Base-by-base conservation (phyloP, 2,797 vertebrate species). In the Sebastes taczanowskii region DNA sequence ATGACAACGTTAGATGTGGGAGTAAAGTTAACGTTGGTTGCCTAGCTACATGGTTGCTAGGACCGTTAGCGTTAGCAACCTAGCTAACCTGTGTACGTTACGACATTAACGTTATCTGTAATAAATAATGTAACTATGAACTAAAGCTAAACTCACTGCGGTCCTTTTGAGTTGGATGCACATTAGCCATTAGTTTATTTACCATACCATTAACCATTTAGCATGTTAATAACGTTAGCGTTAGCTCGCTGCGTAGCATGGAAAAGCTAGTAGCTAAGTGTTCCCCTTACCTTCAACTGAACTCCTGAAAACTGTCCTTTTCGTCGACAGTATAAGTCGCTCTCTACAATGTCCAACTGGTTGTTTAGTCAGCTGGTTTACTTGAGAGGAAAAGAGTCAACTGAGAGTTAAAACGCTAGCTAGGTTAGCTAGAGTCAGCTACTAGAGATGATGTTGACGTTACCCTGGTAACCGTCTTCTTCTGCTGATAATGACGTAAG, bases 401-500 rank as follows among this genome's bases (percentile, higher is more conserved):
- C 4, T n/a, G 2, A 16, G 32, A 25, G 2, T 14, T 10, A 3
- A 20, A 5, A 23, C 30, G 9, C 18, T 2, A 9, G 35, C 11
- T n/a, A 22, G 32, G 35, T 7, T n/a, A 20, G 38, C 35, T 30
- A 75, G 18, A 32, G 7, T 9, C 1, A 32, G n/a, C 49, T 5
- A 7, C 11, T 16, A 1, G 0, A 6, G 20, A 6, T 5, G 58
- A 56, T 76, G 84, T 80, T 80, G 61, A n/a, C 62, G 83, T 89
- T 90, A 49, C 78, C 81, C 3, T 29, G 22, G 87, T 42, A 87
- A 89, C 89, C 9, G 25, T 77, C 80, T 88, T 82, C 74, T 79
- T 84, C 71, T 75, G 56, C 8, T 16, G 22, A 7, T 38, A 2
- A 2, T 8, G 0, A 25, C 11, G 42, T 0, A 3, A 27, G 27